Base-by-base conservation (phyloP, 2,888 invertebrate genomes). In the Cantharis rufa region DNA sequence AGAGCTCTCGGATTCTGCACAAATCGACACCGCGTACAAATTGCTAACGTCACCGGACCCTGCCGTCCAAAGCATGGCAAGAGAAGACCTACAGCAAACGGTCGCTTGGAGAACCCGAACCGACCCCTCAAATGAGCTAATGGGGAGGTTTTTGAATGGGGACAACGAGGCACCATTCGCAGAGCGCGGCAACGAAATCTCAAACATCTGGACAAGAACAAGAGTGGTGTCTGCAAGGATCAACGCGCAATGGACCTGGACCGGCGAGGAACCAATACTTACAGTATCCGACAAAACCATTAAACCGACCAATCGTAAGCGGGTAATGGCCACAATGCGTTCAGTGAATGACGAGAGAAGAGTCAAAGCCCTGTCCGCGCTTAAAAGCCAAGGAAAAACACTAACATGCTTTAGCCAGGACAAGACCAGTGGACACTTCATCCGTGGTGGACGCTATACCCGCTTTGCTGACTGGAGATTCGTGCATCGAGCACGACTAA, bases 301-400 rank as follows among this genome's bases (percentile, higher is more conserved):
- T 0, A 10, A 62, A 2, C 2, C 15, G 9, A 5, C 2, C 15
- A 7, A 62, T 3, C 15, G 62, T 1, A 62, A 11, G 5, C 4
- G 15, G 9, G 62, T 62, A 3, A 62, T 62, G 16, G 62, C 62
- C 10, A 62, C 10, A 0, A 15, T 15, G 15, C 62, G 15, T 3
- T 9, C 62, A 0, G 15, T 16, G 2, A 62, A 62, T 2, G 16
- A 62, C 1, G 62, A 62, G 7, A 15, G 1, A 5, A 2, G 18
- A 4, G 62, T 7, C 1, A 21, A n/a, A 10, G 61, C 18, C 3
- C 10, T 70, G 13, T 15, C 10, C 1, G 18, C 9, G 1, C 15
- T 70, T 0, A 70, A 70, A 70, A 70, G 24, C 10, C 62, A 62
- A 62, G 70, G 70, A 1, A 70, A 70, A 24, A 70, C 70, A 11